Evolutionary conservation across 1,140 invertebrate genomes (phyloP).

Genomic region (Leptinotarsa defecta): DNA sequence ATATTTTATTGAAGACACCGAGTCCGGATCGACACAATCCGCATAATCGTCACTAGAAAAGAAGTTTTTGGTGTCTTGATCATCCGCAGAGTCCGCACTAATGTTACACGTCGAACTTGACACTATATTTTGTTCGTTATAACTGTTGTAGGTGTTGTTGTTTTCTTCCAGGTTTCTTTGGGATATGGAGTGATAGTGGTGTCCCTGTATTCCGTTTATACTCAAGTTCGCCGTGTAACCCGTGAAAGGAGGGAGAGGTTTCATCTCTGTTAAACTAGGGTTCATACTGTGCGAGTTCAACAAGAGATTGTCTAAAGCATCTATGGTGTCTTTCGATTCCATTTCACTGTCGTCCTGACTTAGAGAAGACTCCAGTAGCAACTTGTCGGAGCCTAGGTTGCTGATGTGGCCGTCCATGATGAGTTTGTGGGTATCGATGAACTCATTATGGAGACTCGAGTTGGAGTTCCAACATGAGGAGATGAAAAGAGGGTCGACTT

Average conservation of each 20-base stretch:
- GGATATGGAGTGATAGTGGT: slow-evolving; percentile 83
- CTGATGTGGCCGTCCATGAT: slow-evolving; percentile 49
- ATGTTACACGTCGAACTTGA: slow-evolving; percentile 67
- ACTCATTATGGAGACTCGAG: slow-evolving; percentile 45
- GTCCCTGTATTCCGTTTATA: slow-evolving; percentile 83
- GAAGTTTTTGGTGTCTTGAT: slow-evolving; percentile 63
- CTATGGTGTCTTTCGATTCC: slow-evolving; percentile 62
- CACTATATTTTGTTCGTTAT: slow-evolving; percentile 67
- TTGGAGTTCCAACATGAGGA: slow-evolving; percentile 54
- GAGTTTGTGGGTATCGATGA: slow-evolving; percentile 52
- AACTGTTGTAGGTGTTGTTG: slow-evolving; percentile 59
- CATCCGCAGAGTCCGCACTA: slow-evolving; percentile 56
- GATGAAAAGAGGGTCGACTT: slow-evolving; percentile 54
- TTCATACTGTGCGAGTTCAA: slow-evolving; percentile 63
- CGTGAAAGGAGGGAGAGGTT: slow-evolving; percentile 84
- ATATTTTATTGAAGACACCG: slow-evolving; percentile 58
- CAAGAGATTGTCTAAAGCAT: slow-evolving; percentile 68
- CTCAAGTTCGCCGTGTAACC: slow-evolving; percentile 81
- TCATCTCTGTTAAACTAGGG: slow-evolving; percentile 75
- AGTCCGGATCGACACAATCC: slow-evolving; percentile 57
- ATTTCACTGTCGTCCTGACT: slow-evolving; percentile 57
- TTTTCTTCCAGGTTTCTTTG: slow-evolving; percentile 71
- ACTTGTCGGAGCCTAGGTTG: slow-evolving; percentile 56
- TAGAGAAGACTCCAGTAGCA: slow-evolving; percentile 56
- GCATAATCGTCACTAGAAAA: slow-evolving; percentile 61